phyloP scores from a whole-genome alignment of 1,140 invertebrate genomes.

The Drosophila sechellia region DNA sequence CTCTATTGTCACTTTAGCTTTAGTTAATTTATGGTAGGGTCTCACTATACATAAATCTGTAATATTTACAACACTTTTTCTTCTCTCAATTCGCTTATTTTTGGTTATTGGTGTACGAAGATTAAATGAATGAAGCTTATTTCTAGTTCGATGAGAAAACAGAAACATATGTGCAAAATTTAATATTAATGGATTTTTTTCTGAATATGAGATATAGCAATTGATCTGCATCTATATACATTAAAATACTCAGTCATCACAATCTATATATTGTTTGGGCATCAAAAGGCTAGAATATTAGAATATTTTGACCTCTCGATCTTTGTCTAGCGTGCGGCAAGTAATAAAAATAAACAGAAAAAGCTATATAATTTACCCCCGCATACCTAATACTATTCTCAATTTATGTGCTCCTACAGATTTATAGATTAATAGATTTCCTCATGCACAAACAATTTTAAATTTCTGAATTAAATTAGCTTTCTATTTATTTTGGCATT shows the following conservation, averaged over 20 bases:
- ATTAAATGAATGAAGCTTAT: neutral
- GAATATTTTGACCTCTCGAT: constrained; percentile 60
- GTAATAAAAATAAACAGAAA: constrained; percentile 44
- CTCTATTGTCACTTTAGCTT: neutral
- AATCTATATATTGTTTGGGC: constrained; percentile 48
- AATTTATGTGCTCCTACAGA: constrained; percentile 43
- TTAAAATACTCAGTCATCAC: constrained; percentile 45
- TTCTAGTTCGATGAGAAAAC: constrained; percentile 4
- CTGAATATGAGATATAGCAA: constrained; percentile 1
- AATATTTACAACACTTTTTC: too few relatives aligned
- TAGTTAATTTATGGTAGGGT: too few relatives aligned
- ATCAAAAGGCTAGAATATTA: constrained; percentile 61
- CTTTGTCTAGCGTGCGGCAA: constrained; percentile 33
- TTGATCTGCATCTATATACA: constrained; percentile 20
- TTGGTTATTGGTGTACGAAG: neutral
- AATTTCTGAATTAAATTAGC: constrained; percentile 33
- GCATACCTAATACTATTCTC: constrained; percentile 28
- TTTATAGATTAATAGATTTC: constrained; percentile 35
- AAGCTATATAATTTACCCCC: constrained; percentile 34
- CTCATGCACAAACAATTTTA: too few relatives aligned
- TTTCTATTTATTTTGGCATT: neutral
- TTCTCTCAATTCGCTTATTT: neutral
- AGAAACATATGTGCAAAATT: constrained; percentile 10
- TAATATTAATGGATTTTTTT: neutral
- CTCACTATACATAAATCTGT: neutral